Evolutionary conservation across 2,888 invertebrate genomes (phyloP).

Genomic region (Morpho helenor): DNA sequence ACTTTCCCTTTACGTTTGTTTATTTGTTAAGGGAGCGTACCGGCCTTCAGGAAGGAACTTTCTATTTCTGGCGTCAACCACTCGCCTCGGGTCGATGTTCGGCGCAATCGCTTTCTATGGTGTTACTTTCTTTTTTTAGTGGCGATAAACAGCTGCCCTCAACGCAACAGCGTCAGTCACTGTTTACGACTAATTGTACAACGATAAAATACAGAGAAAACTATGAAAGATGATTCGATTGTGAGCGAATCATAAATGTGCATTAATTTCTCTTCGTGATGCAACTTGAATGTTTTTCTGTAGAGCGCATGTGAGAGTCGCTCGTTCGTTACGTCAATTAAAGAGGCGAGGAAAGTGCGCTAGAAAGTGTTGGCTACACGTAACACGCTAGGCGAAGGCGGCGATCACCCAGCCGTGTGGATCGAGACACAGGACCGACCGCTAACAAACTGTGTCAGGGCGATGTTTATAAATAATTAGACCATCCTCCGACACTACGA

Average conservation of each 20-base stretch:
- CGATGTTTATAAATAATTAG: conserved; percentile 63
- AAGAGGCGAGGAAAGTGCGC: conserved; percentile 69
- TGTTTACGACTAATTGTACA: conserved; percentile 11
- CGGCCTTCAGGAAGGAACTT: conserved; percentile 68
- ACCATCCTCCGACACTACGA: conserved; percentile 30
- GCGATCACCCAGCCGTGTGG: conserved; percentile 33
- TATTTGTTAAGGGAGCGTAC: conserved; percentile 71
- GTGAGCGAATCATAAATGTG: conserved; percentile 59
- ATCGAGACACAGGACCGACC: conserved; percentile 14
- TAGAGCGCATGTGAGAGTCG: conserved; percentile 67
- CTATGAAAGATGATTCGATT: conserved; percentile 32
- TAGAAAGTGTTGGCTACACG: conserved; percentile 68
- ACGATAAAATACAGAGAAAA: conserved; percentile 10
- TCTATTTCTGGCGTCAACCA: conserved; percentile 71
- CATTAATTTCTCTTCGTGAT: conserved; percentile 75
- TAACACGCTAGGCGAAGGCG: conserved; percentile 41
- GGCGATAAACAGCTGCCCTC: conserved; percentile 44
- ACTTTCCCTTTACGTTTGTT: conserved; percentile 70
- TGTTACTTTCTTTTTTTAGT: conserved; percentile 73
- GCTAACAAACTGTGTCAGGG: conserved; percentile 60
- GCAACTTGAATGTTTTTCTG: conserved; percentile 70
- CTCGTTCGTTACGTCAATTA: conserved; percentile 76
- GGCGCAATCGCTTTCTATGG: conserved; percentile 70
- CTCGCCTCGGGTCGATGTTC: conserved; percentile 70
- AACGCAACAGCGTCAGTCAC: conserved; percentile 38